Evolutionary conservation across 1,140 invertebrate genomes (phyloP), one percentile per base, ranked within the genome.

Genomic region (Teleopsis dalmanni): DNA sequence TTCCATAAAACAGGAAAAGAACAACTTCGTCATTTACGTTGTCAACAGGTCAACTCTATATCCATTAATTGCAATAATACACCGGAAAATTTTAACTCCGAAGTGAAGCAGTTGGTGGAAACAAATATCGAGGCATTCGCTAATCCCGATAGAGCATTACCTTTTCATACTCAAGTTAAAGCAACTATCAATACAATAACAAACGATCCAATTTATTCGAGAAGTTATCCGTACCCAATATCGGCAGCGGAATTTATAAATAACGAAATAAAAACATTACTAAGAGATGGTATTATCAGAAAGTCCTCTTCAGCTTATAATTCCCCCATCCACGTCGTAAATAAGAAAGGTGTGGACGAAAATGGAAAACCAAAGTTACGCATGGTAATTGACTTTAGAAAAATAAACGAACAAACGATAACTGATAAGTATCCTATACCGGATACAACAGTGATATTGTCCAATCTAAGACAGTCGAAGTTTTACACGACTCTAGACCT

Each of bases 321-420:
- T 14, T 23, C 13, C 21, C 37, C 37, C 9, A 38, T 38, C 25
- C 25, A n/a, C 10, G 21, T 38, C 5, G 37, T 34, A 9, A 16
- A 11, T 9, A 34, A 34, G 18, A 34, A 34, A 34, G 33, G 35
- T 41, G 48, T 26, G 23, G 42, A 51, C 23, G 43, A 29, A 22
- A 22, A 25, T 4, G 48, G 47, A 21, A 50, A 56, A 18, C 21
- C 16, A 21, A 68, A 63, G 46, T 36, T 70, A 23, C 61, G 61
- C 14, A 23, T 66, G 13, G 41, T 51, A 9, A 56, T 59, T 2
- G 64, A 68, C 47, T 71, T 70, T 40, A 18, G 66, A 18, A 48
- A 53, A 37, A 65, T 70, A 33, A 52, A n/a, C n/a, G n/a, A n/a
- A n/a, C n/a, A n/a, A n/a, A n/a, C n/a, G n/a, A n/a, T n/a, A n/a